Evolutionary conservation across 2,113 vertebrate species (phyloP).

Genomic region (Sitta europaea): DNA sequence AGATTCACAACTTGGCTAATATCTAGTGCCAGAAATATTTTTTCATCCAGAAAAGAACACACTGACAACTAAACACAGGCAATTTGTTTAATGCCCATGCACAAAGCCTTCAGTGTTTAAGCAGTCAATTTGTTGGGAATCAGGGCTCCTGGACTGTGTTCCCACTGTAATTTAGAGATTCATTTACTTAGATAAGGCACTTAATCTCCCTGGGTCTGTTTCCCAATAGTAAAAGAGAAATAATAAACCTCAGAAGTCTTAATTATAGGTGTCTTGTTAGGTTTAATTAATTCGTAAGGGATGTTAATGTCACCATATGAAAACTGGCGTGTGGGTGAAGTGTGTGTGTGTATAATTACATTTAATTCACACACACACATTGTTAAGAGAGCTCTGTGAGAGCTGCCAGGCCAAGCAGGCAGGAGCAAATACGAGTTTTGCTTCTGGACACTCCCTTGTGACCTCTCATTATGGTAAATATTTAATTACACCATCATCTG

Average conservation of each 20-base stretch:
- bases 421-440: neutral
- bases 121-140: neutral
- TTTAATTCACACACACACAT: neutral
- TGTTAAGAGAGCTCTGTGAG: neutral
- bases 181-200: neutral
- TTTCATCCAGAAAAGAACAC: neutral
- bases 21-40: neutral
- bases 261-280: constrained; percentile 27
- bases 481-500: neutral
- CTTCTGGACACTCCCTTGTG: neutral
- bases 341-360: neutral
- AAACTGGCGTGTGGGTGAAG: neutral
- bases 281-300: constrained; percentile 11
- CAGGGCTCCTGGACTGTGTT: neutral
- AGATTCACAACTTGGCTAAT: neutral
- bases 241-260: neutral
- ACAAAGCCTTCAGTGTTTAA: neutral
- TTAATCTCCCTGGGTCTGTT: neutral
- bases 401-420: neutral
- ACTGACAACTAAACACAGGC: neutral
- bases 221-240: neutral
- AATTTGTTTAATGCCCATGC: neutral
- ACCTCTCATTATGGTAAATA: neutral
- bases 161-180: neutral
- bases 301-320: neutral